Conservation (phyloP, 2,797 vertebrate species). For the Dicrostonyx torquatus region DNA sequence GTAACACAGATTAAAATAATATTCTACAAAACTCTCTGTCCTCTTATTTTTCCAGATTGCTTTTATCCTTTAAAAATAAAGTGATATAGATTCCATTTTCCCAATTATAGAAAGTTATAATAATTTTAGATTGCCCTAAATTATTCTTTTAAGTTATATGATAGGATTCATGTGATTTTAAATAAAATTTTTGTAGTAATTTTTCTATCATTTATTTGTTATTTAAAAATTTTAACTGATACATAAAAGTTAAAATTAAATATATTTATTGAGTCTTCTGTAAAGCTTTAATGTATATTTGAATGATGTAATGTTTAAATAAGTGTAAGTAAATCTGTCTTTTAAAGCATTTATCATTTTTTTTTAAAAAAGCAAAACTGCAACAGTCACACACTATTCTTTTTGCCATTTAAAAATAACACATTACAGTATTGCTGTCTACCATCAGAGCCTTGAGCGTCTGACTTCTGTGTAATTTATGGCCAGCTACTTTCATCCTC, state of each 20-base stretch:
- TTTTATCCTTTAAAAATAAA: conserved; percentile 13
- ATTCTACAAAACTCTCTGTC: neutral
- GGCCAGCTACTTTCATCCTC: neutral
- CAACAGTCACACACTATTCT: neutral
- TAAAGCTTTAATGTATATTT: neutral
- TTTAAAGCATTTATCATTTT: neutral
- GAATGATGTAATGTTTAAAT: neutral
- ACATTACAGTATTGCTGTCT: neutral
- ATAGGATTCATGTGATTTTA: neutral
- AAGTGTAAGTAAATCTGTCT: neutral
- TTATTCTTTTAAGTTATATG: conserved; percentile 55
- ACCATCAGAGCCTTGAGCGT: neutral
- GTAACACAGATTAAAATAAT: too few relatives aligned
- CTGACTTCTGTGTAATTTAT: neutral
- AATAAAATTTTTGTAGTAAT: conserved; percentile 25
- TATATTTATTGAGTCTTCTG: neutral
- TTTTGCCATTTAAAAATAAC: neutral
- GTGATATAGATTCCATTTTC: neutral
- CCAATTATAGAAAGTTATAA: conserved; percentile 17
- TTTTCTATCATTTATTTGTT: neutral
- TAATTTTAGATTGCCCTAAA: neutral
- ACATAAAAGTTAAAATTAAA: neutral
- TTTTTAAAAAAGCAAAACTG: neutral
- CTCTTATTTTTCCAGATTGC: conserved; percentile 1
- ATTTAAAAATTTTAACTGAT: neutral